Conservation (phyloP, 1,140 invertebrate genomes). For the Phenacoccus solenopsis region DNA sequence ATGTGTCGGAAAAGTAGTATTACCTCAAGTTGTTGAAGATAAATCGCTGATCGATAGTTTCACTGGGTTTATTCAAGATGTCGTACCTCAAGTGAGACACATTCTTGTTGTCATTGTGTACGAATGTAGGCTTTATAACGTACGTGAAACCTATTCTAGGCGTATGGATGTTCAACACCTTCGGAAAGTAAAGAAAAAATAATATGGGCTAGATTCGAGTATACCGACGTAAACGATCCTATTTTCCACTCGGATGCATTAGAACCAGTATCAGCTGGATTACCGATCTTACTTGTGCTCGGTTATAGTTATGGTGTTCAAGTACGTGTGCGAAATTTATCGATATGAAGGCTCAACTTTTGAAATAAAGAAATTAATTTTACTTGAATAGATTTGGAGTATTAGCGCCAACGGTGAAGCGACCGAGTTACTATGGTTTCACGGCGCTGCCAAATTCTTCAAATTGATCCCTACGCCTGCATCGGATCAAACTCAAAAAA, state of each 20-base stretch:
- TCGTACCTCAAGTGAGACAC: conserved; percentile 58
- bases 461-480: conserved; percentile 69
- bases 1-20: conserved; percentile 55
- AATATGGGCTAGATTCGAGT: conserved; percentile 66
- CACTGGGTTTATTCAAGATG: conserved; percentile 90
- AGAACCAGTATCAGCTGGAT: conserved; percentile 44
- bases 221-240: conserved; percentile 66
- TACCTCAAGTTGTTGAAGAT: conserved; percentile 80
- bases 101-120: neutral
- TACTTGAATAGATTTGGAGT: conserved; percentile 48
- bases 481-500: conserved; percentile 32
- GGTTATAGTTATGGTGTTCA: conserved; percentile 72
- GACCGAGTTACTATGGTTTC: conserved; percentile 76
- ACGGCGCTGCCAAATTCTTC: conserved; percentile 69
- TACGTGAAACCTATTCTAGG: neutral
- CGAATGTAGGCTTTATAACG: too few relatives aligned
- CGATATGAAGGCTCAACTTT: too few relatives aligned
- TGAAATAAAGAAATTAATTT: too few relatives aligned
- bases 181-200: conserved; percentile 53
- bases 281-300: conserved; percentile 70
- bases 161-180: neutral
- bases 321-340: conserved; percentile 37
- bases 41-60: conserved; percentile 87
- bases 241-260: conserved; percentile 41
- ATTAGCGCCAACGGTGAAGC: conserved; percentile 76